Evolutionary conservation across 2,113 vertebrate species (phyloP).

Genomic region (Platycercus adscitus): DNA sequence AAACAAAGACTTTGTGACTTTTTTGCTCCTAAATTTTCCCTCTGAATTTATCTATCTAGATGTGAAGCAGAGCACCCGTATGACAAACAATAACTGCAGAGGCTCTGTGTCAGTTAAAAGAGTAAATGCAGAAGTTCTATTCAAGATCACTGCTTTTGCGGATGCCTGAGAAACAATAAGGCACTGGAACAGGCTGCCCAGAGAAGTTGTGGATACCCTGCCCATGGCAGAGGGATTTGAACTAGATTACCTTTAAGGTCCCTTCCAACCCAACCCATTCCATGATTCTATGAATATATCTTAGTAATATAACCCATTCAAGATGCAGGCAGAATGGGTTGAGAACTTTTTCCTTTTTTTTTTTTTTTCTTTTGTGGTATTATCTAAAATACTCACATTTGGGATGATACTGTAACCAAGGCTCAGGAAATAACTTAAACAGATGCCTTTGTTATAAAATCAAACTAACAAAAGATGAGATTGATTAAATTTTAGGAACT

Average conservation of each 20-base stretch:
- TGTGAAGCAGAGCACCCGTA: background rate
- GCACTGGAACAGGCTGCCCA: background rate
- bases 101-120: background rate
- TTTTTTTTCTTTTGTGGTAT: background rate
- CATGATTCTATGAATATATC: background rate
- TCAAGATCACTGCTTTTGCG: background rate
- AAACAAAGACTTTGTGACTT: background rate
- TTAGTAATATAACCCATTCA: background rate
- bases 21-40: background rate
- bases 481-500: constrained; percentile 54
- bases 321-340: background rate
- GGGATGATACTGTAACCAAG: background rate
- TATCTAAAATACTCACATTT: background rate
- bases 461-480: constrained; percentile 23
- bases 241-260: background rate
- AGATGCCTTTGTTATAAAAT: constrained; percentile 34
- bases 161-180: background rate
- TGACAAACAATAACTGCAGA: background rate
- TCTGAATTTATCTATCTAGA: background rate
- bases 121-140: background rate
- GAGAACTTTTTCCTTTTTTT: background rate
- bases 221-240: background rate
- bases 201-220: background rate
- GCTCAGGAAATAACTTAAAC: constrained; percentile 42
- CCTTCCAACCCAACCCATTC: background rate